Evolutionary conservation across 64 coral and sea anemone species (phyloP).

Genomic region (Dendronephthya gigantea): DNA sequence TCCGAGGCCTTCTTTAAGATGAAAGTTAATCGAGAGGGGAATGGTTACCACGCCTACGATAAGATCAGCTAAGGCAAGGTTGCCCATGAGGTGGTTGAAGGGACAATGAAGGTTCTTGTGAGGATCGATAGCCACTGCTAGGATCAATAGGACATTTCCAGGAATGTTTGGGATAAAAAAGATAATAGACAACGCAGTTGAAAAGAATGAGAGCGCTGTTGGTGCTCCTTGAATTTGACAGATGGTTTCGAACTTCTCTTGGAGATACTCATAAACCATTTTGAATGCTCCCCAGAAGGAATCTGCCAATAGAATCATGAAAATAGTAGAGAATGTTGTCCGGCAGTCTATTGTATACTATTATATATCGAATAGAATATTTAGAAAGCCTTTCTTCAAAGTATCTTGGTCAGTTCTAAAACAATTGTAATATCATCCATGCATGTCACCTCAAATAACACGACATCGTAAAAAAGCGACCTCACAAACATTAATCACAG

Average conservation of each 20-base stretch:
- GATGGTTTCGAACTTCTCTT: slow-evolving; percentile 21
- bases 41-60: slow-evolving; percentile 79
- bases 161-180: slow-evolving; percentile 64
- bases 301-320: too few species aligned
- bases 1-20: slow-evolving; percentile 61
- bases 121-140: slow-evolving; percentile 82
- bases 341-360: too few species aligned
- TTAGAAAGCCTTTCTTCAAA: too few species aligned
- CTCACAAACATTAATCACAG: too few species aligned
- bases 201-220: slow-evolving; percentile 41
- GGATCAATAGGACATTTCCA: slow-evolving; percentile 74
- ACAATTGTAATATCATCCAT: too few species aligned
- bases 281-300: too few species aligned
- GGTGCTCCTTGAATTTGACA: slow-evolving; percentile 42
- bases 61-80: slow-evolving; percentile 77
- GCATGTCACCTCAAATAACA: too few species aligned
- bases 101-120: slow-evolving; percentile 79
- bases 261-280: neutral
- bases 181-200: slow-evolving; percentile 44
- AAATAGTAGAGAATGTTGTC: too few species aligned
- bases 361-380: too few species aligned
- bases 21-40: slow-evolving; percentile 52
- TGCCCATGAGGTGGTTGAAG: slow-evolving; percentile 81
- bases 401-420: too few species aligned
- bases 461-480: too few species aligned